These are phyloP conservation scores for Spodoptera exigua DNA, from an alignment of 2,888 invertebrate species.

Conservation along the genomic window DNA sequence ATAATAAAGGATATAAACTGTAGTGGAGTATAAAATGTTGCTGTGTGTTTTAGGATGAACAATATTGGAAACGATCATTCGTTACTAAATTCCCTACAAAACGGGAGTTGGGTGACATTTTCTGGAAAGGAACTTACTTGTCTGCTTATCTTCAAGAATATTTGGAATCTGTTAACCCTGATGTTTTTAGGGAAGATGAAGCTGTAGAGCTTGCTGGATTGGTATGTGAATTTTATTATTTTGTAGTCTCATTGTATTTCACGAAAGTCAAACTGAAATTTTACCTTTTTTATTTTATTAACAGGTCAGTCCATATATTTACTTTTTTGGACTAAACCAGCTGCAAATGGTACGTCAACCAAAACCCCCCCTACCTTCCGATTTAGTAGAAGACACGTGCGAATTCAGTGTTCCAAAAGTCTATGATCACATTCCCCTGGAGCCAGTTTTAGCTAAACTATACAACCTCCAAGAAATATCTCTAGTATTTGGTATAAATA, in stretches of 20 bases:
- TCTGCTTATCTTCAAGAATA: constrained; percentile 83
- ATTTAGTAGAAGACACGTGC: constrained; percentile 77
- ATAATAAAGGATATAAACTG: background rate
- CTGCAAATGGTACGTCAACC: constrained; percentile 88
- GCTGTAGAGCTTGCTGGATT: constrained; percentile 77
- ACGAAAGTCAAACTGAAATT: background rate
- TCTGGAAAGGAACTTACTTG: constrained; percentile 90
- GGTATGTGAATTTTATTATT: constrained; percentile 62
- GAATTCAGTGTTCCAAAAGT: constrained; percentile 77
- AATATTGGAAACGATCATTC: constrained; percentile 90
- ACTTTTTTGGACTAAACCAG: constrained; percentile 84
- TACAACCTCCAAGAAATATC: constrained; percentile 87
- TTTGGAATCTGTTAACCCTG: constrained; percentile 80
- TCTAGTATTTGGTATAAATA: constrained; percentile 80
- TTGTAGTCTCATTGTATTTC: background rate
- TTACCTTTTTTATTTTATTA: constrained; percentile 1
- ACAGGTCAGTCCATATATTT: constrained; percentile 87
- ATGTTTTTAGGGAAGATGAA: constrained; percentile 81
- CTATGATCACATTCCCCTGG: constrained; percentile 90
- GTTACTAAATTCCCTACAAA: constrained; percentile 76
- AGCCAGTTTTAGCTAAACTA: constrained; percentile 85
- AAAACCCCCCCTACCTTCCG: constrained; percentile 71
- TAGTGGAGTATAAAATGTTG: background rate
- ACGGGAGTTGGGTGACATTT: constrained; percentile 80
- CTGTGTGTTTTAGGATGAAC: constrained; percentile 84